A percentile compares a stretch with the other conserved stretches of the same genome.
These are phyloP conservation scores for Philaenus spumarius DNA, from an alignment of 1,140 invertebrate species.

Conservation along the genomic window DNA sequence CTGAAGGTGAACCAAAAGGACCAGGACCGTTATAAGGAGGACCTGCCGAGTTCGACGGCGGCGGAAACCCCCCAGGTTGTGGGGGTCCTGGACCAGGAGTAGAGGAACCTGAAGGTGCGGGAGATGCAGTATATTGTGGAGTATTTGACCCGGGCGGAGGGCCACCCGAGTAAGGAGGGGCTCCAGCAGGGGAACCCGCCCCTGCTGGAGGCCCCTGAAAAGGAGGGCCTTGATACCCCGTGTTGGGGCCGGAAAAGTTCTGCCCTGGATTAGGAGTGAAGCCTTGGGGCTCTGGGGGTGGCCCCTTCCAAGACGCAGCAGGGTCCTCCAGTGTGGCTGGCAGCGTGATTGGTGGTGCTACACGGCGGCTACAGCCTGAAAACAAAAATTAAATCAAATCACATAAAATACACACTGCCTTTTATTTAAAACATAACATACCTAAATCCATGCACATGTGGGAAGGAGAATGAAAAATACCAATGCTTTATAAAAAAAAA, in stretches of 20 bases:
- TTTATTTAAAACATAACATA: too few relatives aligned
- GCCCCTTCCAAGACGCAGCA: conserved; percentile 59
- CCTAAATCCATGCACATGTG: too few relatives aligned
- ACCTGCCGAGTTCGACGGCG: conserved; percentile 51
- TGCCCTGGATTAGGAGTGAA: conserved; percentile 50
- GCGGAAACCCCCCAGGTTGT: conserved; percentile 53
- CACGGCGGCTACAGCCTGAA: conserved; percentile 57
- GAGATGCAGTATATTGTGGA: conserved; percentile 66
- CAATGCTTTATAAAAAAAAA: too few relatives aligned
- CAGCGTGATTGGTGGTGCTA: conserved; percentile 49
- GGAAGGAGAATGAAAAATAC: too few relatives aligned
- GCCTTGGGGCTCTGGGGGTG: conserved; percentile 54
- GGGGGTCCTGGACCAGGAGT: conserved; percentile 58
- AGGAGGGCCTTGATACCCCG: conserved; percentile 51
- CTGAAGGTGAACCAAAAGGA: conserved; percentile 59
- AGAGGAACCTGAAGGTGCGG: conserved; percentile 66
- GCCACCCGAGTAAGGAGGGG: conserved; percentile 53
- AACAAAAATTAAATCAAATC: too few relatives aligned
- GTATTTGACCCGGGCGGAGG: conserved; percentile 62
- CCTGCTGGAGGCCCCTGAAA: conserved; percentile 55
- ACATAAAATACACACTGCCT: background rate
- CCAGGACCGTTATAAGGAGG: conserved; percentile 59
- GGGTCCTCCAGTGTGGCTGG: conserved; percentile 61
- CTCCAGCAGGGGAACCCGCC: conserved; percentile 55
- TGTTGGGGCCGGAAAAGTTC: conserved; percentile 48